Evolutionary conservation across 2,797 vertebrate genomes (phyloP), one percentile per base, ranked within the genome.

Genomic region (Peromyscus melanophrys): DNA sequence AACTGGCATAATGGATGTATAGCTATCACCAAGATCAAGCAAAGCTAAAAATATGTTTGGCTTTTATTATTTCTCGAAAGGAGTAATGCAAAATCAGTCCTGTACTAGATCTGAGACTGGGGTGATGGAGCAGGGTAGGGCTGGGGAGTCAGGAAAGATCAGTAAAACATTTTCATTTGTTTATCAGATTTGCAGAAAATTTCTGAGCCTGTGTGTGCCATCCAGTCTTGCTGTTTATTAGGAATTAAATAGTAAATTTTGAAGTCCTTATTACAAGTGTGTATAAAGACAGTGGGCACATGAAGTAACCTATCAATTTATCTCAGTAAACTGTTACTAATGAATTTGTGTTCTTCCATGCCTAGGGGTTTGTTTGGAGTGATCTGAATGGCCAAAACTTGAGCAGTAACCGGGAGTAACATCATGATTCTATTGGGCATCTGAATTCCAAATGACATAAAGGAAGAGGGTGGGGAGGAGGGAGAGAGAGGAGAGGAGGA

Each of bases 361-460:
- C 59, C 84, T 46, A 52, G 86, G 93, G 87, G 87, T 52, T 73
- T 78, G 40, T 90, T 65, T 87, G 40, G 78, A 88, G 49, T 27
- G 14, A 91, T 21, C 16, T 6, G 8, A 12, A 1, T 31, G 94
- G 96, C 92, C 96, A 96, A 65, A 31, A 88, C 40, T 83, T 97
- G 89, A 98, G 96, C 97, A 97, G 97, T 97, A 93, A 94, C 71
- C 80, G 96, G 95, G 94, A 94, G 82, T 90, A 87, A 92, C 69
- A 91, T 95, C 88, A 6, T 78, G 94, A 86, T 94, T 97, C 88
- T 92, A 76, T 52, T 87, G 76, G 89, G 37, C 69, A 89, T 71
- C 89, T 89, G 69, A 40, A 80, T 80, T 95, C 83, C 92, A 97
- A 97, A 67, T 95, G 75, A 96, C 85, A 97, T 84, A 94, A 95